phyloP scores from a whole-genome alignment of 2,888 invertebrate genomes.

The Lutraria lutraria region DNA sequence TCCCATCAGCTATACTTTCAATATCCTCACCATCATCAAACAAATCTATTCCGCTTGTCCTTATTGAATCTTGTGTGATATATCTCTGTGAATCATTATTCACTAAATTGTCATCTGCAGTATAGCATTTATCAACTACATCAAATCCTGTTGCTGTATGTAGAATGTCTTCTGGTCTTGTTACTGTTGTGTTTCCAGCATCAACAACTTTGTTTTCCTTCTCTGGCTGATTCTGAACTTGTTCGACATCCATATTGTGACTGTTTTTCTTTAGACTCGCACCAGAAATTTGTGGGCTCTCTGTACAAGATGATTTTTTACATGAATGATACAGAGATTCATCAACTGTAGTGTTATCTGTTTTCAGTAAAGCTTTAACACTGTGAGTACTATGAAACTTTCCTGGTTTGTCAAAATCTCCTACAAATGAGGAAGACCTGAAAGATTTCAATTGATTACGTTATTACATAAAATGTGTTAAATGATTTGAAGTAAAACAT shows the following conservation, averaged over 20 bases:
- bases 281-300: not conserved
- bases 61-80: conserved; percentile 37
- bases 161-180: not conserved
- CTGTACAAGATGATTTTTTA: not conserved
- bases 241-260: not conserved
- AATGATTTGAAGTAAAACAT: no score
- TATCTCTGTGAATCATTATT: conserved; percentile 35
- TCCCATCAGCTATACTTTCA: not conserved
- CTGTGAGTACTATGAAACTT: not conserved
- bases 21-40: conserved; percentile 1
- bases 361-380: not conserved
- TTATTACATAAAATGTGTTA: not conserved
- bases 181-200: not conserved
- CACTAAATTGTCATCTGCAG: not conserved
- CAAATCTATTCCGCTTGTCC: conserved; percentile 30
- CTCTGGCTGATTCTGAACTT: not conserved
- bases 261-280: not conserved
- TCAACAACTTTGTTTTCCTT: not conserved
- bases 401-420: not conserved
- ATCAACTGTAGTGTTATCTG: not conserved
- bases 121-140: not conserved
- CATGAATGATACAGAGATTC: not conserved
- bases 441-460: not conserved
- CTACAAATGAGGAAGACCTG: not conserved
- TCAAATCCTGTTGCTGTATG: not conserved